These are phyloP conservation scores for Melanostoma scalare DNA, from an alignment of 2,888 invertebrate species.

Conservation along the genomic window DNA sequence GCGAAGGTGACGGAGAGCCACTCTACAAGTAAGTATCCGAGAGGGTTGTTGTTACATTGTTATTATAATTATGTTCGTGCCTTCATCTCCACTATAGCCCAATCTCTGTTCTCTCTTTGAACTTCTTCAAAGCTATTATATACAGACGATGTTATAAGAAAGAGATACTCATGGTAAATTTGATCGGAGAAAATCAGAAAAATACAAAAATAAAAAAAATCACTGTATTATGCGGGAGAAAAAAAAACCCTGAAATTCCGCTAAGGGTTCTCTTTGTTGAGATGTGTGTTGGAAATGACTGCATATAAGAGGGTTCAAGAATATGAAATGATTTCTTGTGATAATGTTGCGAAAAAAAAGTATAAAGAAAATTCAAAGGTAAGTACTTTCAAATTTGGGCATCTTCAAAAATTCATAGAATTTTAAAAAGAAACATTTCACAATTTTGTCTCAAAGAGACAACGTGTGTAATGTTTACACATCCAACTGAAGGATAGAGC, in stretches of 20 bases:
- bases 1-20: constrained; percentile 91
- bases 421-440: constrained; percentile 40
- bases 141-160: constrained; percentile 39
- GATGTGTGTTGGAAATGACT: constrained; percentile 53
- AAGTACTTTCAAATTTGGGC: not conserved
- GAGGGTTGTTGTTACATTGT: constrained; percentile 22
- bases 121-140: constrained; percentile 14
- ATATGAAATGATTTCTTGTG: constrained; percentile 26
- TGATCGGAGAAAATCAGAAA: constrained; percentile 46
- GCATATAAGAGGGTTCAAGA: constrained; percentile 29
- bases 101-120: not conserved
- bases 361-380: not conserved
- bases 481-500: no score
- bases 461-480: no score
- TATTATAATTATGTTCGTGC: constrained; percentile 25
- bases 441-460: constrained; percentile 22
- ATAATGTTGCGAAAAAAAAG: constrained; percentile 21
- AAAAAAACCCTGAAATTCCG: constrained; percentile 9
- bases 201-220: constrained; percentile 15
- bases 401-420: constrained; percentile 55
- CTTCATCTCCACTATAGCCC: constrained; percentile 26
- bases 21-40: constrained; percentile 88
- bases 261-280: constrained; percentile 41
- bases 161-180: constrained; percentile 60
- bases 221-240: constrained; percentile 39